A percentile compares a stretch with the other conserved stretches of the same genome.
Evolutionary conservation across 2,797 vertebrate genomes (phyloP).

Genomic region (Enteromius thamalakanensis): DNA sequence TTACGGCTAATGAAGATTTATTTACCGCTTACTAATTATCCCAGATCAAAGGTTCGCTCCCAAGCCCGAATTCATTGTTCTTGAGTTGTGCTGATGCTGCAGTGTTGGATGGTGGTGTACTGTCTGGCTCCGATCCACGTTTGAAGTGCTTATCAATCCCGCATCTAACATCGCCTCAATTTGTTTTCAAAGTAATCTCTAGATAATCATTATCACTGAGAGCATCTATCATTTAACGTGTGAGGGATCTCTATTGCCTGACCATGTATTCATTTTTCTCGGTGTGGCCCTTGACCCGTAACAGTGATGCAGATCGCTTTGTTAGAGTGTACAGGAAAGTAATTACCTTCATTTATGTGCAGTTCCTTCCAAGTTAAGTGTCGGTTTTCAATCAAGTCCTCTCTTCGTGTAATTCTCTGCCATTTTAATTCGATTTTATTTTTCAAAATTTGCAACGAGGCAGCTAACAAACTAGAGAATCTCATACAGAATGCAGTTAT

Average conservation of each 20-base stretch:
- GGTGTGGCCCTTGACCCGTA: background rate
- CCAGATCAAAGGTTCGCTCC: conserved; percentile 67
- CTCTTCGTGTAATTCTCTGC: conserved; percentile 6
- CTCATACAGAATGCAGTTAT: background rate
- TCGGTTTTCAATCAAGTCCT: conserved; percentile 31
- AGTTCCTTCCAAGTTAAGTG: conserved; percentile 1
- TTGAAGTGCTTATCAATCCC: conserved; percentile 30
- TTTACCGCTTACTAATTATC: conserved; percentile 73
- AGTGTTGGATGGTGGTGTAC: conserved; percentile 11
- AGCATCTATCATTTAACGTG: conserved; percentile 20
- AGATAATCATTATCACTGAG: conserved; percentile 21
- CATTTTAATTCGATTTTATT: background rate
- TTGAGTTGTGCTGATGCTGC: conserved; percentile 22
- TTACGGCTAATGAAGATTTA: conserved; percentile 74
- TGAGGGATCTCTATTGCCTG: conserved; percentile 5
- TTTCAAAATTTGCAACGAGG: background rate
- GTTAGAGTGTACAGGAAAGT: background rate
- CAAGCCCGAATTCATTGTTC: conserved; percentile 63
- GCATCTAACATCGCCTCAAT: conserved; percentile 26
- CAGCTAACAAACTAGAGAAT: background rate
- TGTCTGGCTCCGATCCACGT: conserved; percentile 12
- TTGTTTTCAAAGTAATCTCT: conserved; percentile 23
- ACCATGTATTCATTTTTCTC: background rate
- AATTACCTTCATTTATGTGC: background rate
- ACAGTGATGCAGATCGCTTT: background rate